Evolutionary conservation across 2,797 vertebrate species (phyloP).

Genomic region (Zonotrichia albicollis): DNA sequence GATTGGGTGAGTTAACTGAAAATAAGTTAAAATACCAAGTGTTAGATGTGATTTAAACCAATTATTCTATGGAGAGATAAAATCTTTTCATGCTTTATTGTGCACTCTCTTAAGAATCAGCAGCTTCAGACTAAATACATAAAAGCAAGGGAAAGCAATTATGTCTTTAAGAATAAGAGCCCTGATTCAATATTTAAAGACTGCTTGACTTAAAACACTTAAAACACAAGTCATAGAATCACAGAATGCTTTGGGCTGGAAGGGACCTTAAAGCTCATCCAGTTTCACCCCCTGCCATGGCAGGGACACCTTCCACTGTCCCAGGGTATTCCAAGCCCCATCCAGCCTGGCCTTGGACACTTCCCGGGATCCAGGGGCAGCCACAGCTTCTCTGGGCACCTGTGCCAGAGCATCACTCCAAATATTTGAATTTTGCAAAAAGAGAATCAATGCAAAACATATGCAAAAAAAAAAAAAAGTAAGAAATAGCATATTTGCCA

Average conservation of each 20-base stretch:
- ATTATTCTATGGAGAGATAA: not conserved
- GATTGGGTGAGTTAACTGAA: not conserved
- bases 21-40: not conserved
- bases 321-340: accelerated
- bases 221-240: not conserved
- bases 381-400: not conserved
- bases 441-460: not conserved
- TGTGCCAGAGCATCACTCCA: not conserved
- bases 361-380: not conserved
- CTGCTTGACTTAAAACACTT: not conserved
- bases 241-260: not conserved
- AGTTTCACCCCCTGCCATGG: not conserved
- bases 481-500: not conserved
- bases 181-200: slow-evolving; percentile 1
- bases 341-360: not conserved
- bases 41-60: not conserved
- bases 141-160: not conserved
- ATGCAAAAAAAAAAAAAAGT: not conserved
- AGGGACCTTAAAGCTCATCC: not conserved
- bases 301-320: accelerated
- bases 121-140: not conserved
- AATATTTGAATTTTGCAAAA: not conserved
- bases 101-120: not conserved
- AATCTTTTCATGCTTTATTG: not conserved
- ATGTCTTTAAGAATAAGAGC: not conserved